Evolutionary conservation across 92 coral and sea anemone genomes (phyloP), one percentile per base, ranked within the genome.

Genomic region (Zoanthus sociatus): DNA sequence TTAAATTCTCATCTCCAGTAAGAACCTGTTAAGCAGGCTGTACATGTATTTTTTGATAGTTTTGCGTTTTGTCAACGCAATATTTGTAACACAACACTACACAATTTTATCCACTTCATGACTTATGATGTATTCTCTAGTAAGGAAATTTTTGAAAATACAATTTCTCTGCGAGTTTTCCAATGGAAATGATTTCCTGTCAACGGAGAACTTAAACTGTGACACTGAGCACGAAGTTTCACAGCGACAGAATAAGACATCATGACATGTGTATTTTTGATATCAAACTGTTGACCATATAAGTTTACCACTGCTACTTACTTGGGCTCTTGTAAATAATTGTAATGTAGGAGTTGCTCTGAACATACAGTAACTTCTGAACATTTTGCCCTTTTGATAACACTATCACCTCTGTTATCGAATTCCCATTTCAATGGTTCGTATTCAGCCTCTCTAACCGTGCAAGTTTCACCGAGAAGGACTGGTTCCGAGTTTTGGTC

Each of bases 391-490:
- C 61, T 4, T 21, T 7, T n/a, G 7, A 3, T n/a, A 15, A 6
- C 4, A 45, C 51, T 5, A 26, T 26, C 16, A 16, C 56, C 3
- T 12, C 26, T 73, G 15, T 44, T 37, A 73, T 20, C 71, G 71
- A 17, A 73, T 73, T 31, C 55, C 78, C 16, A 16, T 73, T 73
- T 48, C 30, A 15, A 15, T 13, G n/a, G 31, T 11, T 78, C 37
- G 44, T 79, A 55, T 45, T 72, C 84, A 79, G 74, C 26, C 26
- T 20, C 74, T 14, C 58, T 55, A 78, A 14, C 71, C 9, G 45
- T 14, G 12, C 18, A 21, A 9, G 44, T 1, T 63, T 11, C 15
- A 44, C 4, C 45, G 7, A 26, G 63, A 46, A 63, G 21, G 84
- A 79, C 84, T 79, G 18, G 74, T 15, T 18, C 58, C 58, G 6